Base-by-base conservation (phyloP, 2,888 invertebrate species). In the Ophion slaviceki region DNA sequence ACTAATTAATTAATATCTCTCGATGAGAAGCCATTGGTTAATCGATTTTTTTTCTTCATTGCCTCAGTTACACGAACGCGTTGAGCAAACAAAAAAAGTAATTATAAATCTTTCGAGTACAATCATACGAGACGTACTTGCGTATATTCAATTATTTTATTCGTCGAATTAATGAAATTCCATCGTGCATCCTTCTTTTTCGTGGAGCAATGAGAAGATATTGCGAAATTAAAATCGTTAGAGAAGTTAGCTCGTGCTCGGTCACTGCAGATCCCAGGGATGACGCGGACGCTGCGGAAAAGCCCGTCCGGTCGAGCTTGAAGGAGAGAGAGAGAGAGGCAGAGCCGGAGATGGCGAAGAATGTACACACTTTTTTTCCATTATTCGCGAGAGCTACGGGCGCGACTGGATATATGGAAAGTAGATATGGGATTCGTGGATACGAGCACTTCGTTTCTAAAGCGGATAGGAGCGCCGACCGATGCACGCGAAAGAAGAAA, bases 211-310 rank as follows among this genome's bases (percentile, higher is more conserved):
- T 71, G 71, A 59, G 71, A 47, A 62, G 78, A 68, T 78, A 71
- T 61, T 61, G 82, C 59, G 59, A 82, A 79, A 82, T 82, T 82
- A 82, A 79, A 79, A 85, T 82, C 53, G 82, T 66, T 61, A 66
- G 79, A 82, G 82, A 59, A 66, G 70, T 79, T 66, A 59, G 68
- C 74, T 17, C 14, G 62, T 24, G 59, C 36, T 53, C 36, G 59
- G 70, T 71, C 36, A 79, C 79, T 85, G 79, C 79, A 79, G 71
- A 79, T 70, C 78, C 75, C 64, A 24, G 74, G 84, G 78, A 85
- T 68, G 81, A 85, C 81, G 81, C 84, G 77, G 84, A 61, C 64
- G 74, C 81, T 82, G 85, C 81, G 82, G 71, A 61, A 72, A 62
- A 74, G 74, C 59, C 40, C 61, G 40, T 47, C 71, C 66, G 72